Evolutionary conservation across 1,140 invertebrate species (phyloP).

Genomic region (Metopolophium dirhodum): DNA sequence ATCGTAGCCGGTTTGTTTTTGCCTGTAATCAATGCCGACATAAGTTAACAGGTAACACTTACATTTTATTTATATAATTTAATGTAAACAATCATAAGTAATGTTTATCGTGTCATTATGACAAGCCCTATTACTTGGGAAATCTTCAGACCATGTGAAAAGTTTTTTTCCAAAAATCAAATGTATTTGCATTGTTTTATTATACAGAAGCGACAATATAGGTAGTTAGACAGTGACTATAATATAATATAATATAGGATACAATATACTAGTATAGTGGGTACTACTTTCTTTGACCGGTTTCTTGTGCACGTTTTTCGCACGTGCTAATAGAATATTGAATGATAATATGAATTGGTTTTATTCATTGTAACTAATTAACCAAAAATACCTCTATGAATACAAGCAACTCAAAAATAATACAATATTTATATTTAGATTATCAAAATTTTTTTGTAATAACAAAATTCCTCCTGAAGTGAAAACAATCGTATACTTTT

Average conservation of each 20-base stretch:
- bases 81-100: not conserved
- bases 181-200: slow-evolving; percentile 50
- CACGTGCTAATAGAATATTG: slow-evolving; percentile 53
- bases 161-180: slow-evolving; percentile 24
- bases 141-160: slow-evolving; percentile 48
- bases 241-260: not conserved
- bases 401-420: slow-evolving; percentile 34
- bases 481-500: not conserved
- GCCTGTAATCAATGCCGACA: slow-evolving; percentile 62
- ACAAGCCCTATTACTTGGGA: slow-evolving; percentile 33
- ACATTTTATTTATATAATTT: slow-evolving; percentile 39
- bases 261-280: not conserved
- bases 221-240: not conserved
- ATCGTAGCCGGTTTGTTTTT: slow-evolving; percentile 81
- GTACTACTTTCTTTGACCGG: slow-evolving; percentile 52
- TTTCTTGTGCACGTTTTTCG: slow-evolving; percentile 47
- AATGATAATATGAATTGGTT: slow-evolving; percentile 40
- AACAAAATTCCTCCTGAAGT: not conserved
- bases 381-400: slow-evolving; percentile 38
- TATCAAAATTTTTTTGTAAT: not conserved
- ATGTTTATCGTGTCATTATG: slow-evolving; percentile 18
- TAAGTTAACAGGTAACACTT: not conserved
- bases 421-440: not conserved
- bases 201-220: slow-evolving; percentile 17
- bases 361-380: slow-evolving; percentile 42